phyloP scores from a whole-genome alignment of 2,888 invertebrate genomes.

The Drosophila rubida region DNA sequence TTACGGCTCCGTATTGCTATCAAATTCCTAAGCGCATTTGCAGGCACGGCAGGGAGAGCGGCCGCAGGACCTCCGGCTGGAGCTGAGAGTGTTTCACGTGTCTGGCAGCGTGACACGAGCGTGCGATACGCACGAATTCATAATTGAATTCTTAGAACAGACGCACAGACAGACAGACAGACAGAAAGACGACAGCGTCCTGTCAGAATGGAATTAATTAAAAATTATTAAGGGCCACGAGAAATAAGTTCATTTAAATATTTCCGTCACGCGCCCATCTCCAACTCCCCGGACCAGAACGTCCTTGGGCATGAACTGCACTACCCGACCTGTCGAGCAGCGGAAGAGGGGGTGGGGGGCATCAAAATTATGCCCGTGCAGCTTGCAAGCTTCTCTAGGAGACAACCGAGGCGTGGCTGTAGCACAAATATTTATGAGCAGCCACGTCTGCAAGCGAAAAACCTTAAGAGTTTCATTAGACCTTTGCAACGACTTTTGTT shows the following conservation, averaged over 20 bases:
- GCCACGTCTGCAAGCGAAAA: conserved; percentile 47
- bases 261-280: conserved; percentile 1
- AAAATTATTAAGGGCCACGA: background rate
- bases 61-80: background rate
- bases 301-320: conserved; percentile 70
- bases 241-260: background rate
- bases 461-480: conserved; percentile 54
- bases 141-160: background rate
- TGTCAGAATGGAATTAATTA: conserved; percentile 1
- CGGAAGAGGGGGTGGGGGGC: conserved; percentile 21
- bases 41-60: background rate
- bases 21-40: conserved; percentile 60
- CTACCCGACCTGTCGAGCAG: conserved; percentile 23
- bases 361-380: conserved; percentile 70
- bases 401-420: conserved; percentile 8
- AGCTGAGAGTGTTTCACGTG: background rate
- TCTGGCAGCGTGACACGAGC: background rate
- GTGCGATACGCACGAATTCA: background rate
- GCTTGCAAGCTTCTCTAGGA: conserved; percentile 42
- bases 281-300: conserved; percentile 5
- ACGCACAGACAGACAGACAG: too few relatives aligned
- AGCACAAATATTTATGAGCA: conserved; percentile 59
- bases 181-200: background rate
- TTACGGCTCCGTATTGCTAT: conserved; percentile 46
- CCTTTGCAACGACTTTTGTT: conserved; percentile 29